These are phyloP conservation scores for Xestia rhomboidea DNA, from an alignment of 2,888 invertebrate species.

Conservation along the genomic window DNA sequence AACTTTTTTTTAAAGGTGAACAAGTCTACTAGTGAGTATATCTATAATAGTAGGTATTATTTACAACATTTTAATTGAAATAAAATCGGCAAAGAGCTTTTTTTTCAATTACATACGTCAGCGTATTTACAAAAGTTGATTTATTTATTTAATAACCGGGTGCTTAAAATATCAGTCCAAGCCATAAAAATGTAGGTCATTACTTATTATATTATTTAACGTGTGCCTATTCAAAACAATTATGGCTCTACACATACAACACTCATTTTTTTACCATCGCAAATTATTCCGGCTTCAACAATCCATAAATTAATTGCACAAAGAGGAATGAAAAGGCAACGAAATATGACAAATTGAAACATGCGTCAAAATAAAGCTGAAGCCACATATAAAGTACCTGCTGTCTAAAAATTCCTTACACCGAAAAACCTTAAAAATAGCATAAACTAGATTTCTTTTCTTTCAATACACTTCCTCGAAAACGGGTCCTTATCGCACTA, in stretches of 20 bases:
- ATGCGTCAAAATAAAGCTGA: background rate
- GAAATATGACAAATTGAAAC: background rate
- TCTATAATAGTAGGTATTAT: background rate
- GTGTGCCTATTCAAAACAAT: background rate
- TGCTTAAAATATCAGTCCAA: background rate
- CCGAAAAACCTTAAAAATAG: background rate
- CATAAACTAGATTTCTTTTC: background rate
- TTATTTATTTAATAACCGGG: background rate
- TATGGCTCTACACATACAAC: background rate
- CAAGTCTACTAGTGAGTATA: conserved; percentile 2
- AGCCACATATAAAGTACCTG: background rate
- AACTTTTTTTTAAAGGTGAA: conserved; percentile 14
- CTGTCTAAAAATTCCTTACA: background rate
- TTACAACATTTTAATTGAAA: background rate
- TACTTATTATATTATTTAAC: background rate
- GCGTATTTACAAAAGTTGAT: background rate
- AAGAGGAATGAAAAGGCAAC: background rate
- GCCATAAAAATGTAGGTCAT: background rate
- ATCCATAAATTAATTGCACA: background rate
- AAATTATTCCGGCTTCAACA: background rate
- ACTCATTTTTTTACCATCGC: background rate
- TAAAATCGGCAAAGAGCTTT: background rate
- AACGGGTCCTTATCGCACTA: too few species aligned
- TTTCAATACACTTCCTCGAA: too few species aligned
- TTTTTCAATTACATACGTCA: background rate